Evolutionary conservation across 2,113 vertebrate species (phyloP).

Genomic region (Daboia siamensis): DNA sequence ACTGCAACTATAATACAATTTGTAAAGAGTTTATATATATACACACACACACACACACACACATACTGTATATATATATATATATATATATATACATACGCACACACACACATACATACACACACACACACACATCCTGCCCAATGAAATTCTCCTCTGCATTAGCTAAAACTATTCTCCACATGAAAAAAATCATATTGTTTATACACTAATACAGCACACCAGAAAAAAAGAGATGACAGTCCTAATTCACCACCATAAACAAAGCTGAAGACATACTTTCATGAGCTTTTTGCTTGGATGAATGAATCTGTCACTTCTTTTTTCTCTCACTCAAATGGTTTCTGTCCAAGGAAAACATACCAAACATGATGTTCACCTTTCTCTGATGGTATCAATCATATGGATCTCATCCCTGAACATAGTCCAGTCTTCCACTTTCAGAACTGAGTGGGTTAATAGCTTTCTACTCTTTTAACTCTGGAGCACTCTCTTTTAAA

Average conservation of each 20-base stretch:
- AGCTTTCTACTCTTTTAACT: background rate
- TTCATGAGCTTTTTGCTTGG: background rate
- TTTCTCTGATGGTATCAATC: background rate
- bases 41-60: too few relatives aligned
- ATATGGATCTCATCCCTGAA: background rate
- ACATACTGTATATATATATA: too few relatives aligned
- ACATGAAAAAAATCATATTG: background rate
- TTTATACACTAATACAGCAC: background rate
- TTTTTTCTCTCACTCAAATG: background rate
- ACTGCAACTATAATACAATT: background rate
- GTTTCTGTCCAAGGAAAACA: background rate
- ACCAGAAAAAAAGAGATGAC: background rate
- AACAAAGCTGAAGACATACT: background rate
- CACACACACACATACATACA: too few relatives aligned
- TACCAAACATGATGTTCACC: background rate
- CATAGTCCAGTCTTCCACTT: background rate
- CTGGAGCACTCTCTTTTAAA: background rate
- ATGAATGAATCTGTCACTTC: background rate
- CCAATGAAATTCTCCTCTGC: background rate
- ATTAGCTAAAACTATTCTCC: background rate
- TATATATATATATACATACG: too few relatives aligned
- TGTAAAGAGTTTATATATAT: background rate
- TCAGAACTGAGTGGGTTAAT: background rate
- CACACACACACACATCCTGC: background rate
- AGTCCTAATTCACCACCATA: background rate